Evolutionary conservation across 2,888 invertebrate species (phyloP), one percentile per base, ranked within the genome.

Genomic region (Steinernema scapterisci): DNA sequence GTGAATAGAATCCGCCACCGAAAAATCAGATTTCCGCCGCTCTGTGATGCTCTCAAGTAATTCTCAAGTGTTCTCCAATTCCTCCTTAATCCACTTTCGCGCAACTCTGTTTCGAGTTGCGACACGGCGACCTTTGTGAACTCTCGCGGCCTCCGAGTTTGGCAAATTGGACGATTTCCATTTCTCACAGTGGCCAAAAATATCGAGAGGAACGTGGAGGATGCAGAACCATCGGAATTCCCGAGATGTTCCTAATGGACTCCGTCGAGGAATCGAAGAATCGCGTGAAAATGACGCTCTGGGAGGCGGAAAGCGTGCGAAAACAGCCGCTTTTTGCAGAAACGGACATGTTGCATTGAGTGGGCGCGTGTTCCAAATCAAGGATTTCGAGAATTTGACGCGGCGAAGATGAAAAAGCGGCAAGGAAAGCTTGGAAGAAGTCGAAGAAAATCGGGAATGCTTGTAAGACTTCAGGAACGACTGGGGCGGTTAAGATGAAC

Each of bases 11-110:
- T 31, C 63, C n/a, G 48, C 31, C 25, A 9, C 38, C 9, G 63
- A 13, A n/a, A 27, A 63, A 63, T 63, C 31, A 27, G 16, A 63
- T 63, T 63, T 63, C 38, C 31, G 27, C 31, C 63, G 48, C 48
- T 7, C 27, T 2, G 63, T 54, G 54, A 54, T 54, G 63, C 63
- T 6, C 63, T 16, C 63, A 31, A 27, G 63, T 63, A 63, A 63
- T 63, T 27, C 63, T 63, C 31, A 25, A 63, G 63, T 31, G 63
- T 63, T 63, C 63, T 31, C 63, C 31, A 63, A 27, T 63, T 63
- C 38, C 23, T 31, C 31, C 31, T 13, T 63, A 63, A 63, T 63
- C 27, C 63, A 27, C 7, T 63, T 63, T 63, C 27, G 63, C 13
- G 25, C 27, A 25, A 27, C 63, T 27, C 63, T 27, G 54, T 54